A percentile compares a stretch with the other conserved stretches of the same genome.
Conservation (phyloP, 2,797 vertebrate species). For the Brachyrhaphis roseni region DNA sequence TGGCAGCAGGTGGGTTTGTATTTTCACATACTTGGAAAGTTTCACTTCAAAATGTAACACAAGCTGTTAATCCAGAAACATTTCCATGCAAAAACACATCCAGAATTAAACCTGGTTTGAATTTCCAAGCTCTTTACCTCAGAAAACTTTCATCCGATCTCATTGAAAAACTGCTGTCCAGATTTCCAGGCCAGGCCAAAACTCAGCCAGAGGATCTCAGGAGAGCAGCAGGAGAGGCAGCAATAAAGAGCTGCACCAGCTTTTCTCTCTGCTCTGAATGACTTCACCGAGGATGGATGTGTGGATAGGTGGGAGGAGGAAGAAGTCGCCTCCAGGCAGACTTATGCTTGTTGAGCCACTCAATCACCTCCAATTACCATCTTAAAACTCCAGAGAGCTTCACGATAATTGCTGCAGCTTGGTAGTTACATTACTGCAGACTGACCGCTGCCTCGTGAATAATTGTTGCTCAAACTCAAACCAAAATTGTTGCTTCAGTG, state of each 20-base stretch:
- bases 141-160: background rate
- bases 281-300: slow-evolving; percentile 46
- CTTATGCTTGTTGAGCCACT: slow-evolving; percentile 72
- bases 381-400: slow-evolving; percentile 59
- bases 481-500: background rate
- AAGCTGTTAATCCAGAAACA: background rate
- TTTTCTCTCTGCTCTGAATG: slow-evolving; percentile 62
- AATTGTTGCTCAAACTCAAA: background rate
- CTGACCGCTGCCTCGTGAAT: background rate
- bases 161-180: background rate
- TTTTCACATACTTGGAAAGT: background rate
- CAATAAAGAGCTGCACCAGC: slow-evolving; percentile 67
- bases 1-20: background rate
- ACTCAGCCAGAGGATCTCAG: slow-evolving; percentile 32
- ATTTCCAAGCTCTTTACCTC: background rate
- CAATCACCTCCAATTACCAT: slow-evolving; percentile 75
- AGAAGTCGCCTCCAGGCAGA: slow-evolving; percentile 61
- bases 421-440: slow-evolving; percentile 61
- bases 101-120: background rate
- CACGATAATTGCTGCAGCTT: slow-evolving; percentile 52
- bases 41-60: background rate
- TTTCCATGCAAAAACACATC: background rate
- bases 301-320: slow-evolving; percentile 30
- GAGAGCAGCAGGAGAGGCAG: slow-evolving; percentile 15
- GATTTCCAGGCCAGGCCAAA: slow-evolving; percentile 19